Conservation (phyloP, 2,888 invertebrate genomes). For the Rhingia rostrata region DNA sequence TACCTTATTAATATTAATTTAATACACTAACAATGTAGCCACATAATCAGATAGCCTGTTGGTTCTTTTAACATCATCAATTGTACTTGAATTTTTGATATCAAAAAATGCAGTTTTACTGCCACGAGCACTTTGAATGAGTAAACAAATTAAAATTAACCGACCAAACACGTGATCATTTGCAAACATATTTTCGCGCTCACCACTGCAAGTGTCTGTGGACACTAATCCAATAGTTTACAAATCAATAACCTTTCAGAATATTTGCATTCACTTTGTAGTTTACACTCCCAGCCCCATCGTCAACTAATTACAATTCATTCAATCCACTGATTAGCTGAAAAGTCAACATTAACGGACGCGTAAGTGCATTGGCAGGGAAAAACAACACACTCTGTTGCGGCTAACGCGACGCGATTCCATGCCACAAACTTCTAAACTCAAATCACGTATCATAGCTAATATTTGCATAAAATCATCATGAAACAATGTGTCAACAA, state of each 20-base stretch:
- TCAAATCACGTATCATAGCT: constrained; percentile 63
- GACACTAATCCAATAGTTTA: constrained; percentile 21
- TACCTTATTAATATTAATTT: too few species aligned
- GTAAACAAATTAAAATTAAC: not conserved
- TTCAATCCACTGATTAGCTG: constrained; percentile 52
- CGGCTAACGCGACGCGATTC: not conserved
- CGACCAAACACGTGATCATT: not conserved
- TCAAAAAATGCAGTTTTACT: too few species aligned
- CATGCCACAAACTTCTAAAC: constrained; percentile 16
- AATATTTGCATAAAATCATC: constrained; percentile 66
- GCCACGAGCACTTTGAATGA: not conserved
- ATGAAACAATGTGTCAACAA: constrained; percentile 68
- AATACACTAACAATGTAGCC: too few species aligned
- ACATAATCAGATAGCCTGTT: too few species aligned
- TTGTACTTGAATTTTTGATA: too few species aligned
- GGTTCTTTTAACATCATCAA: too few species aligned
- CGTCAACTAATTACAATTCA: constrained; percentile 58
- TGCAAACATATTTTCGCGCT: not conserved
- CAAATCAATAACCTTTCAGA: constrained; percentile 39
- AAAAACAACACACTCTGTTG: not conserved
- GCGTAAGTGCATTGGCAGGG: not conserved
- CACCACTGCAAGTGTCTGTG: not conserved
- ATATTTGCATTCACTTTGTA: constrained; percentile 5
- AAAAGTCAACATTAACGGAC: constrained; percentile 51
- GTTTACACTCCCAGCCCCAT: constrained; percentile 11